Conservation (phyloP, 2,797 vertebrate species). For the Anableps anableps region DNA sequence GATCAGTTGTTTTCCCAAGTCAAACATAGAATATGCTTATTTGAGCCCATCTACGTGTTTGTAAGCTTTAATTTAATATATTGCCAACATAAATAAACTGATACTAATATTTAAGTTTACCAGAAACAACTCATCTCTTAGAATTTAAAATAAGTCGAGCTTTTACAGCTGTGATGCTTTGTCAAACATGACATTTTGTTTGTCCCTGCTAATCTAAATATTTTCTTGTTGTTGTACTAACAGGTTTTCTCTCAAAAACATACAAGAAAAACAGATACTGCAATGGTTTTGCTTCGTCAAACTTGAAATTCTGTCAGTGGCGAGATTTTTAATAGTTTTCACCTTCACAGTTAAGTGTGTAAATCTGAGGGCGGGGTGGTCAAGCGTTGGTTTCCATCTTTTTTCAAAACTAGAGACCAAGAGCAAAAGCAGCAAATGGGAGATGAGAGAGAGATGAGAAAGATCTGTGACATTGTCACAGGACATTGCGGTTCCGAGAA, state of each 20-base stretch:
- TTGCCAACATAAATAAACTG: background rate
- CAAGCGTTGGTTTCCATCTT: no score
- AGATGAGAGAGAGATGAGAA: constrained; percentile 8
- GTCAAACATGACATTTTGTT: background rate
- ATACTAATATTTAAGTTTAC: background rate
- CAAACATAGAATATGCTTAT: no score
- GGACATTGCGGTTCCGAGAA: constrained; percentile 16
- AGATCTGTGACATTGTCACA: constrained; percentile 5
- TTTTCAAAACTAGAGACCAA: background rate
- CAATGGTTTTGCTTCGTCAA: background rate
- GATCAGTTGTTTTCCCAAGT: no score
- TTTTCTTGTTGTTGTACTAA: background rate
- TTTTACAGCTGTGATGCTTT: background rate
- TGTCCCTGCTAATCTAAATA: background rate
- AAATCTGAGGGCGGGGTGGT: background rate
- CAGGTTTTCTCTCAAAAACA: background rate
- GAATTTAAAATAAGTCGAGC: no score
- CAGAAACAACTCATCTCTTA: background rate
- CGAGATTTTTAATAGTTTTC: background rate
- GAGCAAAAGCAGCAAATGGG: background rate
- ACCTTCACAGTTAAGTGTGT: background rate
- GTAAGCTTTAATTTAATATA: background rate
- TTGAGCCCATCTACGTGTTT: no score
- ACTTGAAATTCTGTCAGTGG: background rate
- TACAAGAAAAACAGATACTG: background rate